Base-by-base conservation (phyloP, 64 coral and sea anemone genomes). In the Catalaphyllia jardinei region DNA sequence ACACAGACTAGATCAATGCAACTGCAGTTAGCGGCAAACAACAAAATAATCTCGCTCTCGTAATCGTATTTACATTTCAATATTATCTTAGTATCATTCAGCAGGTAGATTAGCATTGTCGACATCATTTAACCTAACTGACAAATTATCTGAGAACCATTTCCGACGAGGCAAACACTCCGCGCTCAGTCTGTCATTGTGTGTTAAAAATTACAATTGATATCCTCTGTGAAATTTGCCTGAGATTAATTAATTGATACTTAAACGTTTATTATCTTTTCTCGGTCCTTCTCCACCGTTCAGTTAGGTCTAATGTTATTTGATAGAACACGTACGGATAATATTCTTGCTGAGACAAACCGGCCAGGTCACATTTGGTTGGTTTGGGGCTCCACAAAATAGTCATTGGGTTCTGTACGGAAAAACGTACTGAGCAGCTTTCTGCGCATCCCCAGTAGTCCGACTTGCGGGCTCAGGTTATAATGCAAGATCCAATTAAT, bases 321-420 rank as follows among this genome's bases (percentile, higher is more conserved):
- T 92, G 81, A 86, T 92, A 92, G 42, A 87, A 92, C 14, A 92
- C 90, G 25, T 92, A 92, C 17, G 90, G 90, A 80, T 86, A 92
- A 86, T 92, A 92, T 13, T 92, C 82, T 51, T 92, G 90, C 9
- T 87, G 90, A 0, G 83, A 71, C 49, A 92, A 55, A 27, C n/a
- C n/a, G n/a, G n/a, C n/a, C n/a, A n/a, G n/a, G n/a, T n/a, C n/a
- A n/a, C n/a, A n/a, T n/a, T n/a, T n/a, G n/a, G n/a, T n/a, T n/a
- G n/a, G n/a, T n/a, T n/a, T n/a, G n/a, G n/a, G n/a, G n/a, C n/a
- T n/a, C n/a, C n/a, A n/a, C n/a, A n/a, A n/a, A n/a, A n/a, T n/a
- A n/a, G 33, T 35, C 33, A 35, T 35, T 35, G 33, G 33, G 33
- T 35, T 35, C 33, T 35, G 33, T 35, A 3, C 33, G 33, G 33